Evolutionary conservation across 1,140 invertebrate genomes (phyloP), one percentile per base, ranked within the genome.

Genomic region (Temnothorax longispinosus): DNA sequence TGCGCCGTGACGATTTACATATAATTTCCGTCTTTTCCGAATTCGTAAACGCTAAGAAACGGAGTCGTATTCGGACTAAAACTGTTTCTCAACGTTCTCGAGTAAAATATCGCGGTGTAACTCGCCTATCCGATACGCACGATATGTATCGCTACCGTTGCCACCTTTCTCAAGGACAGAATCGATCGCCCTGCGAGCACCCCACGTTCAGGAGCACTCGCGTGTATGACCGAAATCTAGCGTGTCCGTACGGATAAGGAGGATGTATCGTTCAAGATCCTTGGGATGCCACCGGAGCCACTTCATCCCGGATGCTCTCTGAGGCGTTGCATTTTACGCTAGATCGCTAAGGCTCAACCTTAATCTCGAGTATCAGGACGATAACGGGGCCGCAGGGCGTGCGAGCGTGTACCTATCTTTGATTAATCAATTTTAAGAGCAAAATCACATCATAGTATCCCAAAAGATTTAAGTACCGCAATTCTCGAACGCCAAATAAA

Each of bases 231-330:
- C 32, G 18, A 75, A 84, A 60, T 60, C 27, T 47, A 65, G 7
- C 67, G 18, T 21, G 38, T 60, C 10, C 21, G 8, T 18, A 1
- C 32, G 54, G n/a, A 84, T 84, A 75, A 62, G 35, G 0, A 38
- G 27, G 5, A 75, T 84, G 75, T 75, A 84, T 75, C 35, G 47
- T 69, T 21, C 13, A 3, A 18, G 47, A 60, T 84, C 18, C 35
- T 76, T 50, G 41, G 18, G 21, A 21, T 10, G 13, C 8, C 32
- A 54, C 2, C 44, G 5, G 38, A 47, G 27, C 6, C 18, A 47
- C 60, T 67, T 80, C 3, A 8, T 15, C 7, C 3, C 60, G 18
- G 65, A 41, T 71, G 13, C 8, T 69, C 13, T 71, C 35, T 27
- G 35, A 69, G 13, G 13, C 10, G 8, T 67, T 32, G 7, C 13